Evolutionary conservation across 1,140 invertebrate species (phyloP).

Genomic region (Acyrthosiphon pisum): DNA sequence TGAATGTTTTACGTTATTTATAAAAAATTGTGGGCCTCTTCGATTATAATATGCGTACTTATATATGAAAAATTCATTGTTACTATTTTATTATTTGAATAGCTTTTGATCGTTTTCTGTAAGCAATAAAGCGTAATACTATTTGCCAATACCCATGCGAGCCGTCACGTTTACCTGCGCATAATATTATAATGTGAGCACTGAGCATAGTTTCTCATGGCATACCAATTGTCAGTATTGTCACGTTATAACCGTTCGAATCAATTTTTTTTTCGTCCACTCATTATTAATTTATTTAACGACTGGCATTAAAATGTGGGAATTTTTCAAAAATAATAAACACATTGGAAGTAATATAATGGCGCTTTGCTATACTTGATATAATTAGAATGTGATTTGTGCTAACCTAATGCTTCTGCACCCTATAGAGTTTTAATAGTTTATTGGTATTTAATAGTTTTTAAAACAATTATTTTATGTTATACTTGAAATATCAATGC

Average conservation of each 20-base stretch:
- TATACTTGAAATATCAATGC: background rate
- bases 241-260: background rate
- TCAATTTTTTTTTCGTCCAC: background rate
- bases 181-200: background rate
- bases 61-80: background rate
- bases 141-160: background rate
- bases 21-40: background rate
- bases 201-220: background rate
- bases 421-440: background rate
- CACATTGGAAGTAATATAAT: background rate
- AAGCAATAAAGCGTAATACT: background rate
- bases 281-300: conserved; percentile 23
- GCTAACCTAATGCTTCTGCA: background rate
- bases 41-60: background rate
- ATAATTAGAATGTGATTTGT: background rate
- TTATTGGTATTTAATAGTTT: background rate
- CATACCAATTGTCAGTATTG: background rate
- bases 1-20: background rate
- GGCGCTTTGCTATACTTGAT: background rate
- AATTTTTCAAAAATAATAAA: background rate
- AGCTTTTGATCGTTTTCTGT: background rate
- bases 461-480: too few species aligned
- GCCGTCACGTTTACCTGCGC: background rate
- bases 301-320: background rate
- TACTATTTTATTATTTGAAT: background rate